These are phyloP conservation scores for Saccopteryx bilineata DNA, from an alignment of 2,113 vertebrate genomes.

Conservation along the genomic window DNA sequence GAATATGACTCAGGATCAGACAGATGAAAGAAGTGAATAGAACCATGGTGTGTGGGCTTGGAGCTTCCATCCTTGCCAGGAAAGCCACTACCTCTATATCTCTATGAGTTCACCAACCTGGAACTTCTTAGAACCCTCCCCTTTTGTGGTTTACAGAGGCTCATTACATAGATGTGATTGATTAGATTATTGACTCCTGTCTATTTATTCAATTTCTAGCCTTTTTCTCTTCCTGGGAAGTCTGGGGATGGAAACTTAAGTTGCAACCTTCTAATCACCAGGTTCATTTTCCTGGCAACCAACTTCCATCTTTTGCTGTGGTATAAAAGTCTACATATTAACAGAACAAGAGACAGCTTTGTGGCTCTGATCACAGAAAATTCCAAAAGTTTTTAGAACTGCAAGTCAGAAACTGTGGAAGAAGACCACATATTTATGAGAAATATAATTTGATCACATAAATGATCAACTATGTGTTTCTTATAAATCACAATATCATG, in stretches of 20 bases:
- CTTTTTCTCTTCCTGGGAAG: background rate
- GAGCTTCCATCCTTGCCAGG: background rate
- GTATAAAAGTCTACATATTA: background rate
- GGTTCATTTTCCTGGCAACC: background rate
- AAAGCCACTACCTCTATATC: background rate
- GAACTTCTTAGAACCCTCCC: background rate
- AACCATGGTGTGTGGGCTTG: background rate
- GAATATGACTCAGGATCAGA: background rate
- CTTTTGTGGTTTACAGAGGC: background rate
- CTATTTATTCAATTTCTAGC: background rate
- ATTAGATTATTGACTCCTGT: background rate
- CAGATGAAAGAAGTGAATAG: background rate
- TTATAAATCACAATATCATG: background rate
- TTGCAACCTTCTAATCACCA: background rate
- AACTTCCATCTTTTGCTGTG: background rate
- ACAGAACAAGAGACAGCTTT: background rate
- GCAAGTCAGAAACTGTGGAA: background rate
- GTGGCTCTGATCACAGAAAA: background rate
- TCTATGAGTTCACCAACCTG: background rate
- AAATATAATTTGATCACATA: background rate
- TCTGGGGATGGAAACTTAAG: background rate
- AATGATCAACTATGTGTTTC: background rate
- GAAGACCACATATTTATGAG: background rate
- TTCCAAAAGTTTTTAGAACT: background rate
- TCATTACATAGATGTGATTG: background rate